These are phyloP conservation scores for Agonum fuliginosum DNA, from an alignment of 2,888 invertebrate genomes.

Conservation along the genomic window DNA sequence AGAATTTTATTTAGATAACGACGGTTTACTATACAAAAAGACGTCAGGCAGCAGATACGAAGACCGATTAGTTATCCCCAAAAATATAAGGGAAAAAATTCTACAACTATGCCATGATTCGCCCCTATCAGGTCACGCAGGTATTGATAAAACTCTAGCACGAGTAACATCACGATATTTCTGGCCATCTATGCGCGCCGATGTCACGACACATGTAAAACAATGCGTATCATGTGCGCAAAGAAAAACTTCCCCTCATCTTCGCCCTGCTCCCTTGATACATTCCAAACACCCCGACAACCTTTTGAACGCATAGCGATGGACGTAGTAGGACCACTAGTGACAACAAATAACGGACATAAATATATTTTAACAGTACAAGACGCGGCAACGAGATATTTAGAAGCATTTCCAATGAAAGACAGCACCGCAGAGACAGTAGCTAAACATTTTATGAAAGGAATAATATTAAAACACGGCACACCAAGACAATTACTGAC, in stretches of 20 bases:
- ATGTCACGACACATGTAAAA: constrained; percentile 60
- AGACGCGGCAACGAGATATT: constrained; percentile 62
- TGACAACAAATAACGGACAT: constrained; percentile 55
- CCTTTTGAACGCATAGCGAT: constrained; percentile 61
- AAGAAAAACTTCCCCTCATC: constrained; percentile 54
- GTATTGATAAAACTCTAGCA: constrained; percentile 61
- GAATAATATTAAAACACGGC: too few relatives aligned
- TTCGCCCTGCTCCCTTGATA: not conserved
- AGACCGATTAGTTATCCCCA: constrained; percentile 7
- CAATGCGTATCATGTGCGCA: constrained; percentile 57
- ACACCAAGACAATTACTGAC: too few relatives aligned
- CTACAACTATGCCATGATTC: constrained; percentile 61
- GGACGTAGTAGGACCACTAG: constrained; percentile 62
- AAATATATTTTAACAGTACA: constrained; percentile 62
- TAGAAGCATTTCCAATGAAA: constrained; percentile 62
- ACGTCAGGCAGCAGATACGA: not conserved
- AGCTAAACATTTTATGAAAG: constrained; percentile 48
- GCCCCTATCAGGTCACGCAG: constrained; percentile 62
- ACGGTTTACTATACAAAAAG: not conserved
- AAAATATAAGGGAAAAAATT: not conserved
- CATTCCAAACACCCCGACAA: not conserved
- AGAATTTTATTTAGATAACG: constrained; percentile 33
- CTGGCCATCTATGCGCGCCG: constrained; percentile 60
- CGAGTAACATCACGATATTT: constrained; percentile 52
- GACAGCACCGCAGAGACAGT: constrained; percentile 64